Base-by-base conservation (phyloP, 2,797 vertebrate genomes). In the Enteromius fasciolatus region DNA sequence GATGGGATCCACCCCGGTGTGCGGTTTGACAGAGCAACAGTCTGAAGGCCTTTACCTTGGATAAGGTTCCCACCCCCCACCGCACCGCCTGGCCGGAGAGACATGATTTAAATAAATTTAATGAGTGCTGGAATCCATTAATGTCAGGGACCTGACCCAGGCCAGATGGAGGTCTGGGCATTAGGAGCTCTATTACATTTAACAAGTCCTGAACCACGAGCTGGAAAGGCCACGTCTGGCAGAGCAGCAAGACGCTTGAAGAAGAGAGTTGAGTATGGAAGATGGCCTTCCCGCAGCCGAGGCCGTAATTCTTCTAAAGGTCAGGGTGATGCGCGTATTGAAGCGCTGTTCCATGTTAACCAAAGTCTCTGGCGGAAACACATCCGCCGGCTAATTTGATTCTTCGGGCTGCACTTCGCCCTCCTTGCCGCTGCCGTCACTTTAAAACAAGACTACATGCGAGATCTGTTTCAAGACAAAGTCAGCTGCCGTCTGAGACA, bases 231-330 rank as follows among this genome's bases (percentile, higher is more conserved):
- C 83, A 87, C 2, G 39, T 41, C 28, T 78, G 86, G 84, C 83
- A 61, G 76, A 85, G 64, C 48, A 33, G 25, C 63, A 41, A 69
- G 31, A 52, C 31, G 50, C 46, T 41, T 50, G 73, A 63, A 79
- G 41, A 77, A 33, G 57, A 72, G 76, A 20, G 20, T 44, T 17
- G 25, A 70, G 84, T 86, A 76, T 87, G 82, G 70, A 78, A 80
- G 52, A 28, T 59, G 48, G 69, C 57, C 36, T 69, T 80, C 86
- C 83, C 46, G 82, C 23, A 39, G 46, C 18, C 23, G 78, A 73
- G 9, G 69, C 72, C 50, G 68, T 85, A 78, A 86, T 85, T 85
- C 74, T 77, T 83, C 48, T 66, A 87, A 93, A 92, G 91, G 90
- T 93, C 90, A 91, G 84, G 44, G 76, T 83, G 87, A 74, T 89